Conservation (phyloP, 2,888 invertebrate genomes). For the Cyclophora albipunctata region DNA sequence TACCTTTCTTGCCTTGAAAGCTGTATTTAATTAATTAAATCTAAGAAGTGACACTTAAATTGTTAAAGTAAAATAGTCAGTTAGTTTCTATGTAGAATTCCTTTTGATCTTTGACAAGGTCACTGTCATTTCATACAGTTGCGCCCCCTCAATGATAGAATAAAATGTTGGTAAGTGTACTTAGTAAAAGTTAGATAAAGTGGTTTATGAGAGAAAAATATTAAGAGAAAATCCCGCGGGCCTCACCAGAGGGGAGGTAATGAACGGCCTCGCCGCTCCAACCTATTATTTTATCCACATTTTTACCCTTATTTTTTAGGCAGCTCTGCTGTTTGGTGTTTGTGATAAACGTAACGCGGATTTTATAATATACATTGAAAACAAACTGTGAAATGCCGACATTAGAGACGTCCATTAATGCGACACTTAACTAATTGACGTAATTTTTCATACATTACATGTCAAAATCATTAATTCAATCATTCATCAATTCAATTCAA, state of each 20-base stretch:
- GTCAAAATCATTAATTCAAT: too few relatives aligned
- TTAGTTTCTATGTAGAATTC: too few relatives aligned
- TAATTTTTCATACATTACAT: too few relatives aligned
- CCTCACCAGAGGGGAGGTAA: slow-evolving; percentile 14
- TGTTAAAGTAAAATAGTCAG: too few relatives aligned
- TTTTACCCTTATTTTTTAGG: slow-evolving; percentile 24
- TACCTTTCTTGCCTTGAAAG: too few relatives aligned
- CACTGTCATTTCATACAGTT: too few relatives aligned
- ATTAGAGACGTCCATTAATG: too few relatives aligned
- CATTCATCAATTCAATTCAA: not conserved
- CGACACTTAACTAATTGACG: too few relatives aligned
- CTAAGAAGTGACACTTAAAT: too few relatives aligned
- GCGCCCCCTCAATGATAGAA: slow-evolving; percentile 13
- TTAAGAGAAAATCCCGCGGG: slow-evolving; percentile 23
- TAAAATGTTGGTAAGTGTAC: slow-evolving; percentile 16
- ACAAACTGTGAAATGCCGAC: too few relatives aligned
- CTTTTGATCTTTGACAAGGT: too few relatives aligned
- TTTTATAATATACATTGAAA: not conserved
- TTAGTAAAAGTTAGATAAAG: slow-evolving; percentile 28
- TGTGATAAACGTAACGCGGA: slow-evolving; percentile 3
- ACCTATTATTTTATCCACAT: slow-evolving; percentile 29
- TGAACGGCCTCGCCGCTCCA: slow-evolving; percentile 18
- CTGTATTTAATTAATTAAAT: too few relatives aligned
- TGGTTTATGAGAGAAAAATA: slow-evolving; percentile 25
- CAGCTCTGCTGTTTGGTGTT: slow-evolving; percentile 9